Conservation (phyloP, 2,113 vertebrate species). For the Heterocephalus glaber region DNA sequence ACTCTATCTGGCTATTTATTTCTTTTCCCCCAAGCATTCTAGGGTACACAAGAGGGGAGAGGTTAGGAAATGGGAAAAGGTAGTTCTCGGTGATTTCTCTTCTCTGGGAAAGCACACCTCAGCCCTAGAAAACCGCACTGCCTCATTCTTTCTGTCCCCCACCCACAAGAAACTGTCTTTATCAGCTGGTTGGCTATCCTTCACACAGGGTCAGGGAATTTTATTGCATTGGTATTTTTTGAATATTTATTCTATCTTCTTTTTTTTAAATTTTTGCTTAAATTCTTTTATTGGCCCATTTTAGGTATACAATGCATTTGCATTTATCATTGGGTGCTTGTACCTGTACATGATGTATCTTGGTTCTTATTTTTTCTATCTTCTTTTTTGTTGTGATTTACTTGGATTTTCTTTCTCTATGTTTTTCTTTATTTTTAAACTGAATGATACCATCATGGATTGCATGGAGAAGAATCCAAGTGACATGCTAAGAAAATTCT, state of each 20-base stretch:
- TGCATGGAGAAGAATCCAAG: background rate
- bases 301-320: no score
- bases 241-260: background rate
- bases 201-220: background rate
- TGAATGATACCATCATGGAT: background rate
- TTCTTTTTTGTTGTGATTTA: background rate
- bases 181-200: background rate
- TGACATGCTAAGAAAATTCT: background rate
- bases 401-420: background rate
- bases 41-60: background rate
- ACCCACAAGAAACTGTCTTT: background rate
- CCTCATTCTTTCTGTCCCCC: background rate
- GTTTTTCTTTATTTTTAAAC: background rate
- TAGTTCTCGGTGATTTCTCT: background rate
- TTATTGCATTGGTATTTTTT: background rate
- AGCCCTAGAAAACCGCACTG: background rate
- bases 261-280: no score
- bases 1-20: constrained; percentile 43
- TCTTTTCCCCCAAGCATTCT: background rate
- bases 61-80: background rate
- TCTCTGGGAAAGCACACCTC: background rate
- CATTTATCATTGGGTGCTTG: no score
- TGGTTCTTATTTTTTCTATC: background rate
- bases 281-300: no score
- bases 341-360: no score